Base-by-base conservation (phyloP, 2,888 invertebrate genomes). In the Aporophyla nigra region DNA sequence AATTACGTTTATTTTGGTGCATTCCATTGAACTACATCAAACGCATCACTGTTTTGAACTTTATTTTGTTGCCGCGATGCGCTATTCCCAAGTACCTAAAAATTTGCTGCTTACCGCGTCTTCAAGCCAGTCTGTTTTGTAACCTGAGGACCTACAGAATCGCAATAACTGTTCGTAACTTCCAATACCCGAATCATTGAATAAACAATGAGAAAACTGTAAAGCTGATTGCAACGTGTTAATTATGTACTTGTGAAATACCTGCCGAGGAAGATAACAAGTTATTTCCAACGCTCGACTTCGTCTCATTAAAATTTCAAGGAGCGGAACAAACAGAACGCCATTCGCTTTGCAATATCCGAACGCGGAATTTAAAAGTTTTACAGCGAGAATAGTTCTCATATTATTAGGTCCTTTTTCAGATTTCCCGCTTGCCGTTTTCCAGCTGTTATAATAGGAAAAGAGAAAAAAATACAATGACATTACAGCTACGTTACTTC, bases 221-320 rank as follows among this genome's bases (percentile, higher is more conserved):
- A 76, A 78, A 71, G 46, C 58, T 74, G 71, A 84, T 82, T 76
- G 78, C 56, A 74, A 68, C 65, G 63, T 82, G 79, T 86, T 84
- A 82, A 82, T 85, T 80, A 86, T 82, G 63, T 76, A 82, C 79
- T 83, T 80, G 74, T 82, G 70, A 86, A 82, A 86, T 78, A 78
- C 78, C 83, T 82, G 76, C 80, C 76, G 68, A 68, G 58, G 67
- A 83, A 78, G 66, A 83, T 79, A 85, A 83, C 77, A 75, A 86
- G 78, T 83, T 80, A 85, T 80, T 82, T 80, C 84, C 76, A 86
- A 76, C 76, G 82, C 81, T 78, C 80, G 86, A 89, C 86, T 88
- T 87, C 88, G 87, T 78, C 86, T 92, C 91, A 92, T 93, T 91
- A 93, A 93, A 91, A 91, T 92, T 93, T 93, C 90, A 92, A 88